Conservation (phyloP, 2,888 invertebrate genomes). For the Harpalus rufipes region DNA sequence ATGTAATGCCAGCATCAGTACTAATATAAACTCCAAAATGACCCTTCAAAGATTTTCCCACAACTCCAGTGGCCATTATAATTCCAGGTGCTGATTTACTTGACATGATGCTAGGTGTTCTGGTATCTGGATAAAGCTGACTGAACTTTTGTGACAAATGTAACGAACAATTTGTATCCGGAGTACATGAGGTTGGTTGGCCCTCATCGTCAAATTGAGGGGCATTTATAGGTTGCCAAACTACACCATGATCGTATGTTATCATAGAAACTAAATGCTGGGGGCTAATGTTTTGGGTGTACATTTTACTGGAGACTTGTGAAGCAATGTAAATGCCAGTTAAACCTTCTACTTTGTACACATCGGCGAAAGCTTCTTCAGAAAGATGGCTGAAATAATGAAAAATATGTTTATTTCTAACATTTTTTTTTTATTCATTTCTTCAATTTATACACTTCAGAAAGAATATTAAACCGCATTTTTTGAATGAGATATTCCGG, state of each 20-base stretch:
- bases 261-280: slow-evolving; percentile 89
- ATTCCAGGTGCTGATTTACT: slow-evolving; percentile 93
- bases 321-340: slow-evolving; percentile 94
- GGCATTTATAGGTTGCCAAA: slow-evolving; percentile 88
- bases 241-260: slow-evolving; percentile 91
- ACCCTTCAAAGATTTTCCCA: slow-evolving; percentile 88
- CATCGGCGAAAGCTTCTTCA: slow-evolving; percentile 90
- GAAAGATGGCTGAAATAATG: slow-evolving; percentile 83
- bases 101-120: slow-evolving; percentile 90
- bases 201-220: slow-evolving; percentile 86
- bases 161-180: slow-evolving; percentile 86
- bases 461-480: too few species aligned
- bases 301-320: slow-evolving; percentile 81
- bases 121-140: slow-evolving; percentile 88
- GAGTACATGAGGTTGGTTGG: slow-evolving; percentile 81
- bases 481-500: too few species aligned
- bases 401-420: background rate
- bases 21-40: slow-evolving; percentile 90
- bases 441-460: too few species aligned
- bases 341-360: slow-evolving; percentile 92
- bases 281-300: slow-evolving; percentile 81
- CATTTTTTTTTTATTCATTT: background rate
- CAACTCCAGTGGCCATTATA: slow-evolving; percentile 91
- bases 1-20: slow-evolving; percentile 89
- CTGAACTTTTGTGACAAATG: slow-evolving; percentile 93